Percentiles rank a stretch among this genome's conserved stretches.
Conservation (phyloP, 2,113 vertebrate species). For the Pteropus alecto region DNA sequence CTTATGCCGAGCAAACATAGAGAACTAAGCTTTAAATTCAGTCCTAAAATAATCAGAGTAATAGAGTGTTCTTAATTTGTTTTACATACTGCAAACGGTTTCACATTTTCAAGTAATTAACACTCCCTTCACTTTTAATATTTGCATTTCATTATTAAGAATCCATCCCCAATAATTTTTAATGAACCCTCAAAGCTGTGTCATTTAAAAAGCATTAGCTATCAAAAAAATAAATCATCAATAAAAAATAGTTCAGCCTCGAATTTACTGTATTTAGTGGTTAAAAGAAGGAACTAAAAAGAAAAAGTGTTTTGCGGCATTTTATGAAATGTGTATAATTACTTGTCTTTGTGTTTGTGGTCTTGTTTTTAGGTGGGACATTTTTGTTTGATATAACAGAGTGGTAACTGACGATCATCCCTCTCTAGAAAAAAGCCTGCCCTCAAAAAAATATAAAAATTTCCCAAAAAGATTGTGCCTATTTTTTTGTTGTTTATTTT, state of each 20-base stretch:
- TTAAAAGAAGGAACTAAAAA: neutral
- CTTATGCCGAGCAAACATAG: neutral
- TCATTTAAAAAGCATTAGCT: conserved; percentile 43
- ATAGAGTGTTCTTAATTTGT: neutral
- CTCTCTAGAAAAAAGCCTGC: neutral
- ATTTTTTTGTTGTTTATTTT: conserved; percentile 33
- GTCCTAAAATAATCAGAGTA: conserved; percentile 26
- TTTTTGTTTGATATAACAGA: conserved; percentile 29
- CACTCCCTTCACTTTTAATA: conserved; percentile 62
- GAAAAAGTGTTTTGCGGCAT: neutral
- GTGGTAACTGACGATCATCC: neutral
- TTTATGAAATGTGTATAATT: neutral
- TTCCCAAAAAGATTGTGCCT: neutral
- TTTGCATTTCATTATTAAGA: conserved; percentile 68
- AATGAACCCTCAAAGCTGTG: conserved; percentile 27
- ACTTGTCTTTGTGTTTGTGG: neutral
- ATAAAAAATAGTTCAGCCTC: neutral
- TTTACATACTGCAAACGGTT: conserved; percentile 57
- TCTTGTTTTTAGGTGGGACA: neutral
- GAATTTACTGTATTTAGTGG: conserved; percentile 20
- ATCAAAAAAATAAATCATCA: conserved; percentile 34
- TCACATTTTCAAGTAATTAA: conserved; percentile 67
- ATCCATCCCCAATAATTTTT: conserved; percentile 17
- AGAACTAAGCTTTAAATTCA: neutral
- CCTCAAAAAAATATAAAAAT: neutral